These are phyloP conservation scores for Litocranius walleri DNA, from an alignment of 2,113 vertebrate genomes.

Conservation along the genomic window DNA sequence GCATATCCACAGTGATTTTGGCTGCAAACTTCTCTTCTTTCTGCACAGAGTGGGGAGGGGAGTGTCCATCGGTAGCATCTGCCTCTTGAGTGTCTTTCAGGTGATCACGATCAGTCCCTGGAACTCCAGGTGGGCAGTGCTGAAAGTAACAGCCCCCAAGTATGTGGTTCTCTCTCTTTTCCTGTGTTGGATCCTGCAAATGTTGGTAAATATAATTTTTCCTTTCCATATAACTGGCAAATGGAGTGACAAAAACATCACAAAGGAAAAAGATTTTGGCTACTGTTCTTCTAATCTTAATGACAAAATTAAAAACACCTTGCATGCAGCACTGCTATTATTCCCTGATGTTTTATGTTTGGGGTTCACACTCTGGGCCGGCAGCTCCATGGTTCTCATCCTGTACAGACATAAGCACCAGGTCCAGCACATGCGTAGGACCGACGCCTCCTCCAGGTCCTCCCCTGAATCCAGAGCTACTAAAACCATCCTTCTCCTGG, in stretches of 20 bases:
- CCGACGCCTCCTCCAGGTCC: fast-evolving
- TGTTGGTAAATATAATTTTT: neutral
- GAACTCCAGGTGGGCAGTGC: neutral
- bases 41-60: neutral
- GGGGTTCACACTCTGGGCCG: neutral
- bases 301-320: fast-evolving
- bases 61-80: neutral
- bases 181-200: neutral
- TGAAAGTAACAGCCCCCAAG: neutral
- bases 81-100: neutral
- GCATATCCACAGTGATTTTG: neutral
- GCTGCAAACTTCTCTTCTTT: neutral
- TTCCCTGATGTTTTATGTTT: neutral
- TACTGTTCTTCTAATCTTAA: neutral
- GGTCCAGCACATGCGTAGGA: neutral
- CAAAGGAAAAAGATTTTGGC: neutral
- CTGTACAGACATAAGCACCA: neutral
- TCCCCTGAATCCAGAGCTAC: neutral
- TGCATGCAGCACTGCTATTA: fast-evolving
- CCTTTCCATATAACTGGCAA: fast-evolving
- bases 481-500: neutral
- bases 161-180: neutral
- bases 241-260: neutral
- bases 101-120: neutral
- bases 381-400: fast-evolving